Percentiles rank a stretch among this genome's conserved stretches.
Conservation (phyloP, 2,113 vertebrate species). For the Myotis davidii region DNA sequence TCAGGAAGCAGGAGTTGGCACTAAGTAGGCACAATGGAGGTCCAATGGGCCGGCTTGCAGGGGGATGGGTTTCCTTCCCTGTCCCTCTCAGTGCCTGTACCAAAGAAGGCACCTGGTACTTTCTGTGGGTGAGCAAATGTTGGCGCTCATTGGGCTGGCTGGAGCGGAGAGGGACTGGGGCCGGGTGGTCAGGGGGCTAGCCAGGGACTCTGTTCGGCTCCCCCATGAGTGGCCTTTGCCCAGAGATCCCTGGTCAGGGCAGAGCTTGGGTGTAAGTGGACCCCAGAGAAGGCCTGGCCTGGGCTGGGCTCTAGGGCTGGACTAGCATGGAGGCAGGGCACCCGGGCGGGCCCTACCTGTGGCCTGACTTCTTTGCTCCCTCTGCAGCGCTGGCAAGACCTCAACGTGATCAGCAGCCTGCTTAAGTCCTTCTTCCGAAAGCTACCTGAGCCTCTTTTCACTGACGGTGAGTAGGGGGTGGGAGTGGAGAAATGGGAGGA, state of each 20-base stretch:
- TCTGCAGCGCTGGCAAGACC: slow-evolving; percentile 95
- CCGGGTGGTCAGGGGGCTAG: too few relatives aligned
- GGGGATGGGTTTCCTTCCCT: background rate
- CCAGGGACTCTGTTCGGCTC: background rate
- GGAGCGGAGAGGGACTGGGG: too few relatives aligned
- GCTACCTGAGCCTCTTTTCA: slow-evolving; percentile 97
- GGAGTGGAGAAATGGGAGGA: background rate
- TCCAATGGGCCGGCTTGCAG: background rate
- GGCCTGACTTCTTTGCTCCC: slow-evolving; percentile 37
- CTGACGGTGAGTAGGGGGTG: slow-evolving; percentile 90
- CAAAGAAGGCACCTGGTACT: background rate
- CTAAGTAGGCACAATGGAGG: background rate
- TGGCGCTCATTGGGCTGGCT: background rate
- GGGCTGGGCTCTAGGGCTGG: background rate
- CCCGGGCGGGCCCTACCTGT: background rate
- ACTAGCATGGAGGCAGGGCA: background rate
- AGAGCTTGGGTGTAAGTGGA: background rate
- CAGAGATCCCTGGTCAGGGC: background rate
- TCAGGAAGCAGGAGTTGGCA: background rate
- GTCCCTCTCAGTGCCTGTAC: background rate
- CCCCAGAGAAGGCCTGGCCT: background rate
- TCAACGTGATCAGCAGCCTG: slow-evolving; percentile 98
- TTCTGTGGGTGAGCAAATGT: too few relatives aligned
- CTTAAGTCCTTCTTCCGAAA: slow-evolving; percentile 98
- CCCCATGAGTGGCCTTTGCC: background rate